Base-by-base conservation (phyloP, 2,113 vertebrate species). In the Marmota monax region DNA sequence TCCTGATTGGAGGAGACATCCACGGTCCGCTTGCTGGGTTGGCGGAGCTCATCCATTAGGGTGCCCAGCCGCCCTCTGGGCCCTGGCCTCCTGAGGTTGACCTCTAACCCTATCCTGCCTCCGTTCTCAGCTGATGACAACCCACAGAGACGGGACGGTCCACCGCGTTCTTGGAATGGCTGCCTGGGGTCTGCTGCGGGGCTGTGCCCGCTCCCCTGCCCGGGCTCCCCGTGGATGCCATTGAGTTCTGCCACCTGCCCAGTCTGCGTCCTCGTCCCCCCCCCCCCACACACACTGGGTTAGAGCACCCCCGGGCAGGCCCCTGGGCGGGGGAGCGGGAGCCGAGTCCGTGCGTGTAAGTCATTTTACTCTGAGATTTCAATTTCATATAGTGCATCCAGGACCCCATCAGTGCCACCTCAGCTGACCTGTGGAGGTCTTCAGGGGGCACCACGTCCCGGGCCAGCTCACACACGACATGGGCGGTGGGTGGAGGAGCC, bases 1-100 rank as follows among this genome's bases (percentile, higher is more conserved):
- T 93, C 70, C 93, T 79, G 70, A 97, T 73, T 94, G 96, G 96
- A 87, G 22, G 70, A 20, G 4, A 6, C 37, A 56, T 7, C 25
- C 58, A 51, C 16, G 4, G 45, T 73, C 72, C 7, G 0, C 70
- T 84, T 73, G 79, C 48, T 7, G 48, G 53, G 73, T 63, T 90
- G 89, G 34, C 90, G 72, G 77, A 63, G 56, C 67, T 61, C 80
- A 20, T 83, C 14, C 37, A 39, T 3, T 5, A 34, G 2, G 42
- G 42, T 42, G 6, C 73, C 4, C 25, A 6, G 0, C 17, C 2
- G 22, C 48, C 16, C 1, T 0, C 9, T 23, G 27, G 32, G 77
- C 13, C 61, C 48, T 80, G 48, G 67, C 16, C 14, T 11, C 34
- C 18, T 12, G 34, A 61, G 74, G 34, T 53, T 32, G 45, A n/a